Evolutionary conservation across 1,140 invertebrate genomes (phyloP).

Genomic region (Drosophila persimilis): DNA sequence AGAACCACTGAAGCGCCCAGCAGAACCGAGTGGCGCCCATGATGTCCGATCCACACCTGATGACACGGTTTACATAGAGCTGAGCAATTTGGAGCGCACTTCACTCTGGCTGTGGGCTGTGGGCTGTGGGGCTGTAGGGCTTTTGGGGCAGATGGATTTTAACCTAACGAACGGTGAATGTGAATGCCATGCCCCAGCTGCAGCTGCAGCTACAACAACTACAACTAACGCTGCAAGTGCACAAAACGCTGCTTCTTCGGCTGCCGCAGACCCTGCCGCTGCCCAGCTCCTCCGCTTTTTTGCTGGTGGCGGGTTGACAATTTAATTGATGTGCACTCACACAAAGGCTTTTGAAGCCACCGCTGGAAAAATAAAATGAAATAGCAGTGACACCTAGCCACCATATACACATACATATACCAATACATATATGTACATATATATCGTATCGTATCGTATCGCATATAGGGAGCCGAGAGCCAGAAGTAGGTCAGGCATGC

Average conservation of each 20-base stretch:
- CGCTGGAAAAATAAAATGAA: conserved; percentile 55
- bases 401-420: neutral
- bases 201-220: too few species aligned
- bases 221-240: conserved; percentile 30
- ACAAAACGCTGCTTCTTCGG: conserved; percentile 40
- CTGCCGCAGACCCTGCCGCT: conserved; percentile 26
- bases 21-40: conserved; percentile 17
- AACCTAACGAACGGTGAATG: conserved; percentile 41
- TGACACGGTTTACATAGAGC: conserved; percentile 51
- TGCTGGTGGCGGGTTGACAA: conserved; percentile 61
- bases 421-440: conserved; percentile 10
- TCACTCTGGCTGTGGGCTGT: neutral
- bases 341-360: conserved; percentile 74
- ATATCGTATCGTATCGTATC: too few species aligned
- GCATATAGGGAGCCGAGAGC: conserved; percentile 8
- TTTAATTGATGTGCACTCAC: conserved; percentile 78
- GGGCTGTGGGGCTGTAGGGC: neutral
- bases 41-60: conserved; percentile 31
- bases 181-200: conserved; percentile 26
- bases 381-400: conserved; percentile 68
- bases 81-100: conserved; percentile 39
- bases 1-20: conserved; percentile 33
- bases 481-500: conserved; percentile 76
- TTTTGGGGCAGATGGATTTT: conserved; percentile 17
- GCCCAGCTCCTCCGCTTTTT: conserved; percentile 12